A percentile compares a stretch with the other conserved stretches of the same genome.
These are phyloP conservation scores for Polypedilum vanderplanki DNA, from an alignment of 1,140 invertebrate species.

Conservation along the genomic window DNA sequence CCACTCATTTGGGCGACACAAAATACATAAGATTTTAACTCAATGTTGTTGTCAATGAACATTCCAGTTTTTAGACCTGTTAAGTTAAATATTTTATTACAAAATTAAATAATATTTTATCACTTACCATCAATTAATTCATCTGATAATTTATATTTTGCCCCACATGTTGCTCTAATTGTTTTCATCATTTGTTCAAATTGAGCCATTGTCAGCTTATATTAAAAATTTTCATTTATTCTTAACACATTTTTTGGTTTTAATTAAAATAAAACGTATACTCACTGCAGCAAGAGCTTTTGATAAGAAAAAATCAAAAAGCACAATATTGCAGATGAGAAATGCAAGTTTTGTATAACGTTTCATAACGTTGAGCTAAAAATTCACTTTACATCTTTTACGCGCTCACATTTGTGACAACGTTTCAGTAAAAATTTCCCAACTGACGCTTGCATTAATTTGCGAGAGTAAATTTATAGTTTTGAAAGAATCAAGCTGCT, in stretches of 20 bases:
- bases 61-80: neutral
- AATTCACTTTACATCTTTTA: constrained; percentile 12
- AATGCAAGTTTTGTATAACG: neutral
- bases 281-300: constrained; percentile 2
- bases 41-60: neutral
- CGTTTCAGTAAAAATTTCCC: no score
- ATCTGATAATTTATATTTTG: neutral
- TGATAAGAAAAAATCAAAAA: neutral
- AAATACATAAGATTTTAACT: neutral
- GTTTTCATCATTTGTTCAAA: neutral
- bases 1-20: constrained; percentile 1
- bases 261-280: neutral
- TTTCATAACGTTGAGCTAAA: neutral
- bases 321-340: neutral
- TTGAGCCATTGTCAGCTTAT: neutral
- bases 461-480: no score
- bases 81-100: neutral
- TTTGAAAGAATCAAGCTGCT: no score
- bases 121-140: constrained; percentile 22
- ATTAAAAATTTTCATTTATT: constrained; percentile 6
- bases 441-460: no score
- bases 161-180: neutral
- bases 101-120: neutral
- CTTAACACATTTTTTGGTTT: neutral
- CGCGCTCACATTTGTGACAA: neutral